Percentiles rank a stretch among this genome's conserved stretches.
Conservation (phyloP, 2,888 invertebrate species). For the Pycnomerus fuliginosus region DNA sequence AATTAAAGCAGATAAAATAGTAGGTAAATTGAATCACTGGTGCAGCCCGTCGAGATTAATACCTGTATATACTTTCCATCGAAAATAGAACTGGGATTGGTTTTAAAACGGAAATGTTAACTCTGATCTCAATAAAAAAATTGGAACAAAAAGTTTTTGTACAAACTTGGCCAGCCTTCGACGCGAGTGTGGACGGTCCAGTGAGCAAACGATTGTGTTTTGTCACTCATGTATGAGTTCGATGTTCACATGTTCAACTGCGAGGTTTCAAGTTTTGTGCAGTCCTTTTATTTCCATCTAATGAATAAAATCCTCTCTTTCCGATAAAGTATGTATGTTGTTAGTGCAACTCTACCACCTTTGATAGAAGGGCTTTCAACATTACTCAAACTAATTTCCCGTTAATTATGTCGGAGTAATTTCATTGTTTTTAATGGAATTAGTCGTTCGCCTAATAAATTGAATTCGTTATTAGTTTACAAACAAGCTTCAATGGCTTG, state of each 20-base stretch:
- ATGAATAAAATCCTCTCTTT: too few species aligned
- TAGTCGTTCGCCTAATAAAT: slow-evolving; percentile 25
- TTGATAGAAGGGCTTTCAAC: slow-evolving; percentile 19
- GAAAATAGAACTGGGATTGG: too few species aligned
- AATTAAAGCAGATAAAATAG: slow-evolving; percentile 10
- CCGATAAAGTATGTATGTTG: too few species aligned
- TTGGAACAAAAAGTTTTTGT: slow-evolving; percentile 43
- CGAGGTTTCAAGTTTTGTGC: too few species aligned
- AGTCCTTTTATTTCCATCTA: too few species aligned
- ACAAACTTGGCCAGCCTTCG: slow-evolving; percentile 48
- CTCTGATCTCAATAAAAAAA: slow-evolving; percentile 43
- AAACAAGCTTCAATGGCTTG: slow-evolving; percentile 23
- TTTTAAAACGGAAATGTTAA: slow-evolving; percentile 46
- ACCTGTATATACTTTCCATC: too few species aligned
- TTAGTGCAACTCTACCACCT: too few species aligned
- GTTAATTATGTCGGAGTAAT: slow-evolving; percentile 24
- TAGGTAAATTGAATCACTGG: too few species aligned
- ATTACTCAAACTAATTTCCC: slow-evolving; percentile 24
- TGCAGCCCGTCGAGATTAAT: too few species aligned
- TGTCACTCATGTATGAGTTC: slow-evolving; percentile 48
- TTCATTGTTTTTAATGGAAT: slow-evolving; percentile 25
- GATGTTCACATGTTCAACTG: slow-evolving; percentile 17
- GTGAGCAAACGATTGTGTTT: slow-evolving; percentile 49
- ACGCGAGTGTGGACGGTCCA: slow-evolving; percentile 44
- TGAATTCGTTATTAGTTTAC: slow-evolving; percentile 26